A percentile compares a stretch with the other conserved stretches of the same genome.
Conservation (phyloP, 2,888 invertebrate genomes). For the Aquatica leii region DNA sequence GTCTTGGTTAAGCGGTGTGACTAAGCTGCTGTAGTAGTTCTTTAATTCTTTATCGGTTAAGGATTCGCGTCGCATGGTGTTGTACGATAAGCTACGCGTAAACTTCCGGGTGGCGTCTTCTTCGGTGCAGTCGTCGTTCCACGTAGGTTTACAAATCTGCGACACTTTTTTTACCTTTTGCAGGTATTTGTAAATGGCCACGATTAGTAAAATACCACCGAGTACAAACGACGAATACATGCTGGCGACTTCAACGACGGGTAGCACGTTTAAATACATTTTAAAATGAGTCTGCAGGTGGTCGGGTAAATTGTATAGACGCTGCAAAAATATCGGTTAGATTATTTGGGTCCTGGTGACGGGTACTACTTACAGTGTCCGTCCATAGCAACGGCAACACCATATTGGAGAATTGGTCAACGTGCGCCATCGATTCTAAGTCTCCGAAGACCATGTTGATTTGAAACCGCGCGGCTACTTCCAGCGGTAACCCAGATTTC, state of each 20-base stretch:
- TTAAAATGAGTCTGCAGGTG: conserved; percentile 70
- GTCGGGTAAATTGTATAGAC: conserved; percentile 73
- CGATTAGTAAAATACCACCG: conserved; percentile 63
- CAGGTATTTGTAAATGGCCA: conserved; percentile 59
- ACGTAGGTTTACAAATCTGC: conserved; percentile 38
- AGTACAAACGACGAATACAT: conserved; percentile 66
- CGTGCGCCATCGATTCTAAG: conserved; percentile 71
- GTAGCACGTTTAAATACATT: conserved; percentile 77
- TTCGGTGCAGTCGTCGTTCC: conserved; percentile 54
- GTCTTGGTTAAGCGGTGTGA: conserved; percentile 43
- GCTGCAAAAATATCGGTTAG: conserved; percentile 62
- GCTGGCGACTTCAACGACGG: conserved; percentile 66
- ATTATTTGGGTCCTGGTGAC: background rate
- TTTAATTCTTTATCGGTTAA: conserved; percentile 55
- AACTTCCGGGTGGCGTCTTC: conserved; percentile 51
- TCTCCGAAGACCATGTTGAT: conserved; percentile 86
- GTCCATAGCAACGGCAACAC: conserved; percentile 87
- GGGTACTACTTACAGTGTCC: conserved; percentile 78
- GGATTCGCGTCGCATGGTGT: conserved; percentile 48
- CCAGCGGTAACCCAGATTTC: conserved; percentile 79
- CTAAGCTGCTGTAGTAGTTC: conserved; percentile 50
- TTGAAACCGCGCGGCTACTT: conserved; percentile 82
- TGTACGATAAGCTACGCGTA: conserved; percentile 45
- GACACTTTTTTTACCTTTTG: conserved; percentile 34
- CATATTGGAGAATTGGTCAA: conserved; percentile 73